Evolutionary conservation across 2,797 vertebrate genomes (phyloP).

Genomic region (Lindbergichthys nudifrons): DNA sequence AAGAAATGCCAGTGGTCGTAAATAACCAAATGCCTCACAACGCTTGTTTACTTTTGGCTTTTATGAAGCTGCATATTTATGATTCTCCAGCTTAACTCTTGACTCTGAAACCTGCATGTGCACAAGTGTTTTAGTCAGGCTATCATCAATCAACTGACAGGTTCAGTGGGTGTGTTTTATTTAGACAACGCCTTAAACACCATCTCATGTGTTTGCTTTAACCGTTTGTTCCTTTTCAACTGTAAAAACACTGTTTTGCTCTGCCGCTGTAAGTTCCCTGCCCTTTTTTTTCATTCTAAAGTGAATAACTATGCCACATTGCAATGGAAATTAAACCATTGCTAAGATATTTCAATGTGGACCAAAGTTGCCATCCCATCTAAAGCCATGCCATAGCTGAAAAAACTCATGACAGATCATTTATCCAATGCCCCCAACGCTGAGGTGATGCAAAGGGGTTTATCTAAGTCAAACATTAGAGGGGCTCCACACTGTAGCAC

Average conservation of each 20-base stretch:
- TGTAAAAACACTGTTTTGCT: too few species aligned
- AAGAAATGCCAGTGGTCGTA: background rate
- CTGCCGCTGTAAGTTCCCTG: too few species aligned
- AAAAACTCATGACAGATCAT: background rate
- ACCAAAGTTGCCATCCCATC: background rate
- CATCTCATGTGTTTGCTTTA: too few species aligned
- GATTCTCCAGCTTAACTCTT: slow-evolving; percentile 14
- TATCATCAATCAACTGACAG: too few species aligned
- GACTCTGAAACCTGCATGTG: background rate
- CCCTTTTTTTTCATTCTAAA: too few species aligned
- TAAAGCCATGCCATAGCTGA: background rate
- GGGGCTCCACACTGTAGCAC: background rate
- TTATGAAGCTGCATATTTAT: slow-evolving; percentile 15
- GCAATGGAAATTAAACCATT: background rate
- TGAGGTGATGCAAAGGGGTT: background rate
- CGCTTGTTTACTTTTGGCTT: background rate
- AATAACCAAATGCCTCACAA: background rate
- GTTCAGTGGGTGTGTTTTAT: too few species aligned
- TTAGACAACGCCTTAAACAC: too few species aligned
- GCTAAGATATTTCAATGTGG: background rate
- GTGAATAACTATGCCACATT: background rate
- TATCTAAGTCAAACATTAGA: background rate
- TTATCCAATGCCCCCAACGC: background rate
- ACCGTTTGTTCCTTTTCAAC: too few species aligned
- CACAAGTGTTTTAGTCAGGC: background rate